Conservation (phyloP, 2,113 vertebrate species). For the Mystacornis crossleyi region DNA sequence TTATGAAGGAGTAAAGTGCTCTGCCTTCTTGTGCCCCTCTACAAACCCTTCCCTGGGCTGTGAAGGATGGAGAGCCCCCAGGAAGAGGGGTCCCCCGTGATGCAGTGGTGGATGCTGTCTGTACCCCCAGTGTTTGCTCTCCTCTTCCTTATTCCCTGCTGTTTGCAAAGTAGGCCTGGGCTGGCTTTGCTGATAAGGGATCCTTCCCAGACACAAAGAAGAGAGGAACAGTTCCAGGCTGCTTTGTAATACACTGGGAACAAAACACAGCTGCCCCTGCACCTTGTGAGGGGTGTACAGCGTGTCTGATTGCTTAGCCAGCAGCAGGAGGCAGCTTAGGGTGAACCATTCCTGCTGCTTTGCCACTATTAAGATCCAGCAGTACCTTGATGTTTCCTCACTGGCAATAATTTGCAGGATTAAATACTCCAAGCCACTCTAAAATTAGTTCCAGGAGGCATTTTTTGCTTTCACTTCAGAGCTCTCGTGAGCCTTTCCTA, state of each 20-base stretch:
- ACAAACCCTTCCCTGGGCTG: not conserved
- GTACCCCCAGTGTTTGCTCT: not conserved
- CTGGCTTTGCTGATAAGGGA: not conserved
- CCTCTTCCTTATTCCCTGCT: not conserved
- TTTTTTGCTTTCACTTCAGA: slow-evolving; percentile 50
- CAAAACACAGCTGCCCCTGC: not conserved
- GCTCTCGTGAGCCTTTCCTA: slow-evolving; percentile 40
- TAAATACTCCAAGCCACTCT: slow-evolving; percentile 55
- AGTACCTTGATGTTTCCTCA: slow-evolving; percentile 43
- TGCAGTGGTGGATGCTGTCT: not conserved
- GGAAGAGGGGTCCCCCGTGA: not conserved
- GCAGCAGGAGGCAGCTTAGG: slow-evolving; percentile 26
- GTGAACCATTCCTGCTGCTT: slow-evolving; percentile 18
- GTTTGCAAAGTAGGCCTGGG: not conserved
- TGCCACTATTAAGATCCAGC: slow-evolving; percentile 9
- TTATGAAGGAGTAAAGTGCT: not conserved
- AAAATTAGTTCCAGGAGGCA: slow-evolving; percentile 60
- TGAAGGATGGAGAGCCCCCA: not conserved
- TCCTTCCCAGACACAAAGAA: not conserved
- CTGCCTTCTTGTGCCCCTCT: not conserved
- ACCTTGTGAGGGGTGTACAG: not conserved
- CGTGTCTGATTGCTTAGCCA: not conserved
- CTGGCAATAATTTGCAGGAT: slow-evolving; percentile 62
- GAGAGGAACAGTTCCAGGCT: not conserved
- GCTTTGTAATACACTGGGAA: not conserved